Percentiles rank a stretch among this genome's conserved stretches.
Evolutionary conservation across 2,797 vertebrate species (phyloP).

Genomic region (Harpagifer antarcticus): DNA sequence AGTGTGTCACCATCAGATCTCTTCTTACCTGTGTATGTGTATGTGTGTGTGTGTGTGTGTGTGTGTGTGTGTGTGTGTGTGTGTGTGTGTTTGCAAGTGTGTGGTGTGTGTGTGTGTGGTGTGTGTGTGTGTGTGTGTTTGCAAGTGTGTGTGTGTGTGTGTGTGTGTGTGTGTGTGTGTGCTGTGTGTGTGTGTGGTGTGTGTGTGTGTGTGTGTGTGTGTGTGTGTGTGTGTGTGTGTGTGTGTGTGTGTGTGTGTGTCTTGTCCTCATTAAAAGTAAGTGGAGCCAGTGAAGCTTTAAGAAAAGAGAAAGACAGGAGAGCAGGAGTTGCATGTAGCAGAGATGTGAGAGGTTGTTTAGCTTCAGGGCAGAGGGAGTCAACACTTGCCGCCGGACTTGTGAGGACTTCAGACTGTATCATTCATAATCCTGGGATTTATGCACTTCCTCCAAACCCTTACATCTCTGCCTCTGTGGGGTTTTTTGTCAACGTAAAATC

Average conservation of each 20-base stretch:
- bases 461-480: too few species aligned
- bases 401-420: constrained; percentile 30
- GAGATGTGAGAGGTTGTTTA: constrained; percentile 39
- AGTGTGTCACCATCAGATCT: constrained; percentile 30
- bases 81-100: background rate
- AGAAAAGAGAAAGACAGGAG: constrained; percentile 13
- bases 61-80: too few species aligned
- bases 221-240: too few species aligned
- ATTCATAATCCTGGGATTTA: constrained; percentile 1
- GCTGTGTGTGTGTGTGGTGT: too few species aligned
- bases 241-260: background rate
- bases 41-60: too few species aligned
- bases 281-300: constrained; percentile 45
- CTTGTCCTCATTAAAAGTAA: constrained; percentile 39
- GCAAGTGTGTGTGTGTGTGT: too few species aligned
- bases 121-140: too few species aligned
- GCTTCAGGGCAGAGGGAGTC: constrained; percentile 34
- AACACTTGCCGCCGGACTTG: constrained; percentile 37
- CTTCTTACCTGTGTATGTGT: background rate
- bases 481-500: background rate
- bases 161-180: too few species aligned
- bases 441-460: background rate
- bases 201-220: too few species aligned
- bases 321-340: constrained; percentile 14
- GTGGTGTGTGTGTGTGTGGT: constrained; percentile 6